Percentiles rank a stretch among this genome's conserved stretches.
Conservation (phyloP, 2,888 invertebrate genomes). For the Tineola bisselliella region DNA sequence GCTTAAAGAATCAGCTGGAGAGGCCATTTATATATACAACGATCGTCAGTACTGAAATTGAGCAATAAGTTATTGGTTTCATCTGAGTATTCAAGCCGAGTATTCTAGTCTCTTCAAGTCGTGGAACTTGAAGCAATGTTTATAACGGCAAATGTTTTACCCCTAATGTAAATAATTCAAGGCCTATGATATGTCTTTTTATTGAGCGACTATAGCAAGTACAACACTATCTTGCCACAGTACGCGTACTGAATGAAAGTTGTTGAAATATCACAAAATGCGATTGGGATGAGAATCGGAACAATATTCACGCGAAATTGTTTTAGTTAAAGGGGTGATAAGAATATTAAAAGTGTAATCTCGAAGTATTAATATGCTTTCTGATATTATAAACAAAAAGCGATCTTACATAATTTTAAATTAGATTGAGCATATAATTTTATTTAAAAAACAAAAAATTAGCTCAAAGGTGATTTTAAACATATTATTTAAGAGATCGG, state of each 20-base stretch:
- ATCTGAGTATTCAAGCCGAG: background rate
- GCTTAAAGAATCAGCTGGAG: conserved; percentile 72
- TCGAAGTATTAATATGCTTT: conserved; percentile 1
- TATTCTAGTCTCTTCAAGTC: conserved; percentile 5
- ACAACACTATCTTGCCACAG: conserved; percentile 7
- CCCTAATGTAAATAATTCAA: background rate
- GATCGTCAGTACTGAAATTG: conserved; percentile 42
- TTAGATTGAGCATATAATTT: background rate
- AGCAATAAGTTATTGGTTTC: background rate
- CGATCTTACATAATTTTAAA: background rate
- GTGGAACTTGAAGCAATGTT: background rate
- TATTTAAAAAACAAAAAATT: background rate
- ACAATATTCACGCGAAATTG: background rate
- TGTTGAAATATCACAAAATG: background rate
- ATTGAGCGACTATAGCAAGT: too few species aligned
- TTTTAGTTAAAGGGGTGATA: background rate
- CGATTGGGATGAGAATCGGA: background rate
- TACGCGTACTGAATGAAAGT: background rate
- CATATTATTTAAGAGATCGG: background rate
- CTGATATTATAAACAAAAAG: background rate
- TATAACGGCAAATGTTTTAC: background rate
- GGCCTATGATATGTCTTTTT: background rate
- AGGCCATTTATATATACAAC: conserved; percentile 69
- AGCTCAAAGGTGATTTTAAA: background rate
- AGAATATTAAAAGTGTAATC: background rate